Base-by-base conservation (phyloP, 2,797 vertebrate species). In the Acipenser ruthenus region DNA sequence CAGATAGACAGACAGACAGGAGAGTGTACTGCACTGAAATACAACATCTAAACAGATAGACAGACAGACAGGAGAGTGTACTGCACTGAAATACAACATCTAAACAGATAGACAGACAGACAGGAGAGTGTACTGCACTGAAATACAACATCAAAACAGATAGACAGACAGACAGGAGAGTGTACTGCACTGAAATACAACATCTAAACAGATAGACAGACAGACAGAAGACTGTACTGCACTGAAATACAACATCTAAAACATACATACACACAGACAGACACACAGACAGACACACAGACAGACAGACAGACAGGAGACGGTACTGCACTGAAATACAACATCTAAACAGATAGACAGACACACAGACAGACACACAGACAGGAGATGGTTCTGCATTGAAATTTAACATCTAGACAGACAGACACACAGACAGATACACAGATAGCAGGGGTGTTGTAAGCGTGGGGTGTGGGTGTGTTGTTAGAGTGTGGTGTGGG, bases 341-440 rank as follows among this genome's bases (percentile, higher is more conserved):
- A 18, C 15, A 18, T 18, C 15, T 18, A 18, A 18, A 37, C n/a
- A n/a, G n/a, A n/a, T 47, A 58, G 2, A 10, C 15, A 9, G 47
- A 11, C 68, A 60, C 9, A 69, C 68, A 65, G n/a, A 69, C 8
- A 10, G 12, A 50, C n/a, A 15, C 13, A 49, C 7, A 67, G 12
- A 2, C 68, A n/a, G 60, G n/a, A 6, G 7, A 5, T 23, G 3
- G 51, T 18, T 12, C 15, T 18, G 15, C 15, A 18, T 1, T 18
- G 15, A 18, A 18, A 18, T 18, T 1, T 1, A 18, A 18, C 15
- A 18, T 18, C 15, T 18, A 18, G 10, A n/a, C 49, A 58, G 2
- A 10, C 15, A 9, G 47, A 11, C 68, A 60, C 9, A 69, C 68
- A 65, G n/a, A 69, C 8, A 10, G 12, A 50, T 18, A 15, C 37